Conservation (phyloP, 2,888 invertebrate species). For the Schizotus pectinicornis region DNA sequence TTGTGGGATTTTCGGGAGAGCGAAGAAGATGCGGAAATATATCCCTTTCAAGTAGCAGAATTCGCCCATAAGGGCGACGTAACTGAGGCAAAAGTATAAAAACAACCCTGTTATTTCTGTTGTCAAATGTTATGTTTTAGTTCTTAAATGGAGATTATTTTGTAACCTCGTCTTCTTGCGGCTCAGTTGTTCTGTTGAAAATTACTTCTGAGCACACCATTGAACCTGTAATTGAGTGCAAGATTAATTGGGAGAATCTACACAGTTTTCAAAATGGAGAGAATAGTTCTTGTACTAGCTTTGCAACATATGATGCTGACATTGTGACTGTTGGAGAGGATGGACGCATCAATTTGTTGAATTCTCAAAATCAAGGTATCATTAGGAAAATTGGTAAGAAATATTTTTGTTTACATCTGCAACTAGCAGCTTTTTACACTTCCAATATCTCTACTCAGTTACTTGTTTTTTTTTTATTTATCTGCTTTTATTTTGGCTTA, state of each 20-base stretch:
- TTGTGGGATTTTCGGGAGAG: constrained; percentile 74
- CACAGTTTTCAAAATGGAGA: constrained; percentile 67
- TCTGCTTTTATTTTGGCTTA: too few species aligned
- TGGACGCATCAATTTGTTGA: constrained; percentile 69
- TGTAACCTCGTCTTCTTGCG: constrained; percentile 70
- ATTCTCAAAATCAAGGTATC: constrained; percentile 60
- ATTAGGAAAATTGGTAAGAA: constrained; percentile 61
- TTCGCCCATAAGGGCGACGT: constrained; percentile 74
- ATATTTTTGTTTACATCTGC: not conserved
- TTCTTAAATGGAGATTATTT: constrained; percentile 73
- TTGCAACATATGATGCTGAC: constrained; percentile 79
- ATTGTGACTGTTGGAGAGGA: constrained; percentile 86
- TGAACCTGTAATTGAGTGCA: constrained; percentile 64
- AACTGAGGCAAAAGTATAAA: constrained; percentile 72
- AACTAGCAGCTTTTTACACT: not conserved
- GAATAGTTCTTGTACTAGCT: constrained; percentile 75
- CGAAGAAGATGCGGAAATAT: constrained; percentile 70
- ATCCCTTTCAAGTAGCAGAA: constrained; percentile 68
- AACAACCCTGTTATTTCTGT: constrained; percentile 6
- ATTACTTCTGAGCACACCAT: constrained; percentile 66
- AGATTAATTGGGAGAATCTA: constrained; percentile 69
- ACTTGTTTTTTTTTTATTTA: too few species aligned
- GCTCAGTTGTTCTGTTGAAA: constrained; percentile 71
- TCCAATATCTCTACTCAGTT: not conserved
- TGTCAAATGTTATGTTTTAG: constrained; percentile 51